Percentiles rank a stretch among this genome's conserved stretches.
These are phyloP conservation scores for Cyclopterus lumpus DNA, from an alignment of 2,797 vertebrate species.

Conservation along the genomic window DNA sequence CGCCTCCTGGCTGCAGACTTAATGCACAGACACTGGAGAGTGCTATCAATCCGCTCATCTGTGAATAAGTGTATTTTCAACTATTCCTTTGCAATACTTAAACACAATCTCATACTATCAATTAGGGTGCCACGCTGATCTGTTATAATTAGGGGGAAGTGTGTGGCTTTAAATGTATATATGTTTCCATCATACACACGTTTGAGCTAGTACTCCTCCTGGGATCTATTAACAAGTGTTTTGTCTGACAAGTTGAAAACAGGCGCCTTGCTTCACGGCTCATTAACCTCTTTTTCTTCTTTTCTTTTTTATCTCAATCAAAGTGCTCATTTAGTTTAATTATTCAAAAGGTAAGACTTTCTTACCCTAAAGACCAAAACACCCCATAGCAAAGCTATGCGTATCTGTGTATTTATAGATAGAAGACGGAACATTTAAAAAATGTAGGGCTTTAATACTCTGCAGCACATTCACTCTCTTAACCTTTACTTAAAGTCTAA, in stretches of 20 bases:
- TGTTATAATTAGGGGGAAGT: not conserved
- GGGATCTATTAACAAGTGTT: conserved; percentile 31
- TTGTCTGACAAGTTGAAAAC: conserved; percentile 27
- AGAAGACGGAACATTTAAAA: conserved; percentile 26
- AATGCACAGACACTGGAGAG: not conserved
- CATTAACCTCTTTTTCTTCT: conserved; percentile 32
- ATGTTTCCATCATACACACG: conserved; percentile 1
- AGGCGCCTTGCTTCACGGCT: conserved; percentile 18
- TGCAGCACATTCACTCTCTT: conserved; percentile 38
- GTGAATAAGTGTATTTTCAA: not conserved
- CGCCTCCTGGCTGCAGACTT: not conserved
- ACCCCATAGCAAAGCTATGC: conserved; percentile 10
- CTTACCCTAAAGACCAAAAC: conserved; percentile 10
- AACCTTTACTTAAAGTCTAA: conserved; percentile 59
- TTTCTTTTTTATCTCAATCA: conserved; percentile 12
- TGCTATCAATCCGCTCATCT: not conserved
- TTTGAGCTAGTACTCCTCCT: conserved; percentile 12
- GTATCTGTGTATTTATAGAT: conserved; percentile 21
- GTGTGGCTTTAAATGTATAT: conserved; percentile 2
- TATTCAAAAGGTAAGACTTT: conserved; percentile 40
- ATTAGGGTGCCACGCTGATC: not conserved
- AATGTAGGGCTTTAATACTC: conserved; percentile 31
- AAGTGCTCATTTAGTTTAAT: conserved; percentile 46
- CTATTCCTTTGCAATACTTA: not conserved
- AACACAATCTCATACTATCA: not conserved